Percentiles rank a stretch among this genome's conserved stretches.
These are phyloP conservation scores for Eulimnadia texana DNA, from an alignment of 1,140 invertebrate species.

Conservation along the genomic window DNA sequence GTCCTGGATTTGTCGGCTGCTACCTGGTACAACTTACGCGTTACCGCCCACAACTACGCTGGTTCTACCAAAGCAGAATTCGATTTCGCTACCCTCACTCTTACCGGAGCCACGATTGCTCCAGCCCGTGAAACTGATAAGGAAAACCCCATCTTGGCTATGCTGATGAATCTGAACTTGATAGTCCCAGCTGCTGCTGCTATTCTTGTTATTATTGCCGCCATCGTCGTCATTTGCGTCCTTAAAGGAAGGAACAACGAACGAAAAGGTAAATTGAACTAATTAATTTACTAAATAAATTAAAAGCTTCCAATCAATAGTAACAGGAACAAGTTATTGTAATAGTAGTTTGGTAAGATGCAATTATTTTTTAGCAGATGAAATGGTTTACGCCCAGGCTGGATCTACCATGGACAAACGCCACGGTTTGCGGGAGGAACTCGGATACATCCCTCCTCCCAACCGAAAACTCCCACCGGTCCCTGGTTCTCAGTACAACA, in stretches of 20 bases:
- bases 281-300: neutral
- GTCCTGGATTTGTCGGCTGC: conserved; percentile 81
- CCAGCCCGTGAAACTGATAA: conserved; percentile 69
- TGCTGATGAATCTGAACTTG: conserved; percentile 58
- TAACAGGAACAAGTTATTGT: neutral
- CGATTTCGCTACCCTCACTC: conserved; percentile 85
- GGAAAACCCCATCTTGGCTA: conserved; percentile 50
- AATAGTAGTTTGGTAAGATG: neutral
- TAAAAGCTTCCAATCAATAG: too few relatives aligned
- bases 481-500: conserved; percentile 73
- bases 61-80: conserved; percentile 87
- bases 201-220: conserved; percentile 76
- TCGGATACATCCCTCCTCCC: conserved; percentile 81
- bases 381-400: conserved; percentile 68
- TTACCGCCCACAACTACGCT: conserved; percentile 90
- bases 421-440: conserved; percentile 53
- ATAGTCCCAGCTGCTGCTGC: conserved; percentile 86
- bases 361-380: conserved; percentile 42
- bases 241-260: conserved; percentile 57
- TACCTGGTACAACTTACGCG: conserved; percentile 77
- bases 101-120: conserved; percentile 86
- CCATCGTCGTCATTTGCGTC: conserved; percentile 79
- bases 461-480: conserved; percentile 80
- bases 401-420: conserved; percentile 64
- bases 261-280: conserved; percentile 52